phyloP scores from a whole-genome alignment of 2,797 vertebrate genomes.

The Sorex maritimensis region DNA sequence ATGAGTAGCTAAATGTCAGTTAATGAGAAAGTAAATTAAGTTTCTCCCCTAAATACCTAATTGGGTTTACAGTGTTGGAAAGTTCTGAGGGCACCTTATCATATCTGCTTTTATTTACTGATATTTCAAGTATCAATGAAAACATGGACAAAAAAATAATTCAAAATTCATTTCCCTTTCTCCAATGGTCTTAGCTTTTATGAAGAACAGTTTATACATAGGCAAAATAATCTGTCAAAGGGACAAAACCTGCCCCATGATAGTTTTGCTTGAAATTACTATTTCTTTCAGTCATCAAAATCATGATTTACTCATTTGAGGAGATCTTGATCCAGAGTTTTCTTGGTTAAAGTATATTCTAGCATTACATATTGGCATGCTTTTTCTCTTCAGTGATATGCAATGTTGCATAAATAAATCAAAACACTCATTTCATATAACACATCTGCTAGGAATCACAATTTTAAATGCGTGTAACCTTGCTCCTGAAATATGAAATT shows the following conservation, averaged over 20 bases:
- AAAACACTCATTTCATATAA: constrained; percentile 23
- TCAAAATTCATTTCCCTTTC: constrained; percentile 55
- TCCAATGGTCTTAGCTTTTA: neutral
- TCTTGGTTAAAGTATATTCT: neutral
- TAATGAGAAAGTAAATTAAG: constrained; percentile 59
- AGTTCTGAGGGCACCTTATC: constrained; percentile 31
- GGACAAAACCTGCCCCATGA: neutral
- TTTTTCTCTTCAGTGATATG: constrained; percentile 5
- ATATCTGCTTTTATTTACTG: constrained; percentile 59
- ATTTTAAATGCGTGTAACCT: neutral
- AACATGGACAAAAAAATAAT: constrained; percentile 62
- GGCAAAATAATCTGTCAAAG: constrained; percentile 29
- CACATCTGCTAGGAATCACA: neutral
- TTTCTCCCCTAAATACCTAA: constrained; percentile 59
- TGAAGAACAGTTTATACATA: neutral
- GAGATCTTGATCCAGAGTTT: neutral
- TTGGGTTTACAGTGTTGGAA: constrained; percentile 66
- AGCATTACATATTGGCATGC: neutral
- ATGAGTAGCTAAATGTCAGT: constrained; percentile 66
- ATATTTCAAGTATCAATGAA: constrained; percentile 61
- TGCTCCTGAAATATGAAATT: neutral
- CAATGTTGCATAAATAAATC: constrained; percentile 32
- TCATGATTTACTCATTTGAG: neutral
- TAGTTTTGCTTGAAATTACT: constrained; percentile 22
- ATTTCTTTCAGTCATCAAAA: constrained; percentile 32